A percentile compares a stretch with the other conserved stretches of the same genome.
Evolutionary conservation across 2,888 invertebrate species (phyloP).

Genomic region (Drosophila testacea): DNA sequence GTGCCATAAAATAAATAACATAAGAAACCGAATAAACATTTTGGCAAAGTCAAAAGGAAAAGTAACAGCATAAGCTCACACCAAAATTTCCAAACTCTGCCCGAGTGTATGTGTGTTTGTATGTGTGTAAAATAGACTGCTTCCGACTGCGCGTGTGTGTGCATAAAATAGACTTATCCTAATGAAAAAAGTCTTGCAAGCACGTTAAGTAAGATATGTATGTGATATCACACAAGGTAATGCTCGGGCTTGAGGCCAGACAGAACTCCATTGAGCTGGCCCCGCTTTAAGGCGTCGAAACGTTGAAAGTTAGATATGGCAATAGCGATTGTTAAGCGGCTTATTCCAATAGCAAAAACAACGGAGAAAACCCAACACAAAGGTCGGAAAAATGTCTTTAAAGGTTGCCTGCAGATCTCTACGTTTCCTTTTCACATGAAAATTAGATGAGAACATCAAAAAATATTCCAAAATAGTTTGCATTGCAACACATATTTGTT

Average conservation of each 20-base stretch:
- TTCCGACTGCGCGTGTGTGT: conserved; percentile 38
- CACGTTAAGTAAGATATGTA: conserved; percentile 78
- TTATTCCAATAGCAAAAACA: conserved; percentile 50
- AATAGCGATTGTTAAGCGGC: conserved; percentile 69
- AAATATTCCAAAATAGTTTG: conserved; percentile 1
- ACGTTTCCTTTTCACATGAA: background rate
- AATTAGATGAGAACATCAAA: conserved; percentile 18
- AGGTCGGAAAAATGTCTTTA: conserved; percentile 45
- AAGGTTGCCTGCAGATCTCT: conserved; percentile 21
- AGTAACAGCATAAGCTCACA: conserved; percentile 29
- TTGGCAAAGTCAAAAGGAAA: conserved; percentile 57
- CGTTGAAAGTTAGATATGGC: conserved; percentile 73
- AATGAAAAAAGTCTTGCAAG: conserved; percentile 79
- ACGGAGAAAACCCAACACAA: conserved; percentile 28
- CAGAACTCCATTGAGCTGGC: background rate
- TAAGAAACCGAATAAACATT: conserved; percentile 78
- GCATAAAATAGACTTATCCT: conserved; percentile 80
- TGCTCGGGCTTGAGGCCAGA: conserved; percentile 6
- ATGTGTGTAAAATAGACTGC: conserved; percentile 72
- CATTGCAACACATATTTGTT: background rate
- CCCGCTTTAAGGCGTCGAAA: conserved; percentile 65
- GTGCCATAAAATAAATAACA: conserved; percentile 81
- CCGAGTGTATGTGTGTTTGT: conserved; percentile 25
- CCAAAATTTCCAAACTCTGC: conserved; percentile 43
- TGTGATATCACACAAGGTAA: conserved; percentile 64